phyloP scores from a whole-genome alignment of 2,797 vertebrate genomes.

The Carcharodon carcharias region DNA sequence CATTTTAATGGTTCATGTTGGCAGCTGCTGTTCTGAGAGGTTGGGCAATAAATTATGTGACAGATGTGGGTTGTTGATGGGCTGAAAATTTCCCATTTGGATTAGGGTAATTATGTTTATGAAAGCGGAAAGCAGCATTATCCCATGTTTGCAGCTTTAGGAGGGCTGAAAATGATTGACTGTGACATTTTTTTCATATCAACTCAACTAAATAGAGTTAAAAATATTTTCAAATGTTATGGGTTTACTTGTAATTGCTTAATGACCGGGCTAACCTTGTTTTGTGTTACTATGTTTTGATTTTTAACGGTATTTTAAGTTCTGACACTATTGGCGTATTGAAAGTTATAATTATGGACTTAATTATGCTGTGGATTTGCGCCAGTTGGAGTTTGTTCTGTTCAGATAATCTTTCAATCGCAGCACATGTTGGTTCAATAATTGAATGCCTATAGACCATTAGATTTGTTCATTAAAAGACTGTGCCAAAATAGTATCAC shows the following conservation, averaged over 20 bases:
- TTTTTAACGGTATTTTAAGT: not conserved
- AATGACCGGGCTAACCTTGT: not conserved
- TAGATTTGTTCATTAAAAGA: not conserved
- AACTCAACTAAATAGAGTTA: not conserved
- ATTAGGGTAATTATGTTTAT: not conserved
- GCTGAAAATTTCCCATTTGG: not conserved
- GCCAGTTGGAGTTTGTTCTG: not conserved
- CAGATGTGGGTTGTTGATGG: not conserved
- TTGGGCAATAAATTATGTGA: not conserved
- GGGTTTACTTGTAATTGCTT: not conserved
- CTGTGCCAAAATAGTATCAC: not conserved
- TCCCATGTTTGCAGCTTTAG: not conserved
- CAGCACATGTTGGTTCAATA: not conserved
- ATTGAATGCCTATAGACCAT: not conserved
- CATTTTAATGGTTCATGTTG: not conserved
- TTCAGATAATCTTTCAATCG: not conserved
- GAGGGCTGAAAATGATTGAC: not conserved
- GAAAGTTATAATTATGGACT: not conserved
- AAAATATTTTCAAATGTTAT: not conserved
- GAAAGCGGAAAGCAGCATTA: not conserved
- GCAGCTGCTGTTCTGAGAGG: not conserved
- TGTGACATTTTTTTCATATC: not conserved
- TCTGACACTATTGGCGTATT: too few species aligned
- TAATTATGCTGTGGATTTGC: not conserved
- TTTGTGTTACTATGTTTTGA: not conserved